A percentile compares a stretch with the other conserved stretches of the same genome.
These are phyloP conservation scores for Ptycholaimellus sp. DNA, from an alignment of 2,888 invertebrate genomes.

Conservation along the genomic window DNA sequence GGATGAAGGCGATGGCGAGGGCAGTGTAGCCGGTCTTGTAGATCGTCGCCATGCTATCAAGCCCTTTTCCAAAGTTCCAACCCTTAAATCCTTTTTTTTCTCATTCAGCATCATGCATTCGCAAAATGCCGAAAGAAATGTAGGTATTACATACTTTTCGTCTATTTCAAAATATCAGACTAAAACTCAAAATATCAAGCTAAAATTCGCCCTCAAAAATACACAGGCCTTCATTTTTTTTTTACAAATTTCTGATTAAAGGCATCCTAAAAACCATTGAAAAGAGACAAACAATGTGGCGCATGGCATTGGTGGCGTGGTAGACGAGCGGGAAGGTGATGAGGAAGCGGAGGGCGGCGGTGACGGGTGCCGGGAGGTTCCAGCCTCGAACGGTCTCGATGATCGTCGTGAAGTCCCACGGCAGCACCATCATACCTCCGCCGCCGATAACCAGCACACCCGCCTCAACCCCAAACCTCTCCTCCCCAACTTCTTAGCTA, in stretches of 20 bases:
- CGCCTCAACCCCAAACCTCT: not conserved
- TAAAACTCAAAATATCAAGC: too few species aligned
- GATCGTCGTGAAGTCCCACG: constrained; percentile 19
- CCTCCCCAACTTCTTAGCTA: not conserved
- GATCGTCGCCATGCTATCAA: constrained; percentile 12
- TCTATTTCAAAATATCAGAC: too few species aligned
- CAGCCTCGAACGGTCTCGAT: constrained; percentile 16
- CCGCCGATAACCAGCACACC: constrained; percentile 16
- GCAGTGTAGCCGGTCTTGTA: constrained; percentile 22
- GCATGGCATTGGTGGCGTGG: constrained; percentile 24
- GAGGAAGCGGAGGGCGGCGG: constrained; percentile 21
- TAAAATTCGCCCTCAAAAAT: too few species aligned
- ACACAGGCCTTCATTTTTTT: too few species aligned
- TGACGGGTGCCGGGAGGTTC: constrained; percentile 17
- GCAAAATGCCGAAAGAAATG: too few species aligned
- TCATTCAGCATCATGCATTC: too few species aligned
- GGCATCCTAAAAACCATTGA: too few species aligned
- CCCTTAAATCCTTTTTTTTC: too few species aligned
- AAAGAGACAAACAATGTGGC: too few species aligned
- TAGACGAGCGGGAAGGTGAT: constrained; percentile 23
- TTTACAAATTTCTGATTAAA: too few species aligned
- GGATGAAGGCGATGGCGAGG: constrained; percentile 15
- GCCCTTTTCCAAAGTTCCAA: too few species aligned
- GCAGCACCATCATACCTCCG: constrained; percentile 19
- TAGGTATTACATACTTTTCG: too few species aligned